A percentile compares a stretch with the other conserved stretches of the same genome.
Evolutionary conservation across 2,888 invertebrate species (phyloP).

Genomic region (Meiosimyza platycephala): DNA sequence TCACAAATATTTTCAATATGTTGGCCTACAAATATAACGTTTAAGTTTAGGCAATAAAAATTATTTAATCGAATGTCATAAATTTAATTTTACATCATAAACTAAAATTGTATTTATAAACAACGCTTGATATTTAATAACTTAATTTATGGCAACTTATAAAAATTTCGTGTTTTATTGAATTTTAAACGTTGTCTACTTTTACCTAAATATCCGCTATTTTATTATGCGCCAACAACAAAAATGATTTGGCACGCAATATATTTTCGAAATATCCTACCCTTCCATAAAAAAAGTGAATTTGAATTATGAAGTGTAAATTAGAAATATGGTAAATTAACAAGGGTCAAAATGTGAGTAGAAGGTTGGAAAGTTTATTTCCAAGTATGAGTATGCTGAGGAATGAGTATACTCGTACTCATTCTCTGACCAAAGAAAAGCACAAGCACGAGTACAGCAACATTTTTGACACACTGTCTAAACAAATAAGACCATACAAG

Average conservation of each 20-base stretch:
- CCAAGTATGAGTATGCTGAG: neutral
- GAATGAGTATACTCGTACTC: neutral
- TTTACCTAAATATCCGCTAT: neutral
- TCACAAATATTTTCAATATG: too few relatives aligned
- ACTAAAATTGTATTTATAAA: neutral
- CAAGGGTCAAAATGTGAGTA: conserved; percentile 18
- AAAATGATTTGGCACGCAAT: conserved; percentile 27
- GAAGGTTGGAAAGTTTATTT: conserved; percentile 5
- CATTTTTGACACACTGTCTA: conserved; percentile 28
- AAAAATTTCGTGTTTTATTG: conserved; percentile 54
- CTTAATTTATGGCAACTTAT: conserved; percentile 32
- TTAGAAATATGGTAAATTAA: conserved; percentile 29
- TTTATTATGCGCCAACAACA: conserved; percentile 1
- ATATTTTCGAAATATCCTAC: neutral
- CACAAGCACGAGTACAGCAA: neutral
- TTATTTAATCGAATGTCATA: neutral
- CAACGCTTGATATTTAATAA: neutral
- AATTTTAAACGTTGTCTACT: conserved; percentile 59
- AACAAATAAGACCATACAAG: conserved; percentile 24
- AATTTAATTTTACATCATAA: neutral
- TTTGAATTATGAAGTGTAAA: conserved; percentile 45
- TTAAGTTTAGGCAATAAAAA: too few relatives aligned
- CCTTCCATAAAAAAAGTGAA: neutral
- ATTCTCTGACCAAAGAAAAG: neutral
- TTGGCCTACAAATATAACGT: too few relatives aligned